Conservation (phyloP, 2,888 invertebrate genomes). For the Herminia tarsipennalis region DNA sequence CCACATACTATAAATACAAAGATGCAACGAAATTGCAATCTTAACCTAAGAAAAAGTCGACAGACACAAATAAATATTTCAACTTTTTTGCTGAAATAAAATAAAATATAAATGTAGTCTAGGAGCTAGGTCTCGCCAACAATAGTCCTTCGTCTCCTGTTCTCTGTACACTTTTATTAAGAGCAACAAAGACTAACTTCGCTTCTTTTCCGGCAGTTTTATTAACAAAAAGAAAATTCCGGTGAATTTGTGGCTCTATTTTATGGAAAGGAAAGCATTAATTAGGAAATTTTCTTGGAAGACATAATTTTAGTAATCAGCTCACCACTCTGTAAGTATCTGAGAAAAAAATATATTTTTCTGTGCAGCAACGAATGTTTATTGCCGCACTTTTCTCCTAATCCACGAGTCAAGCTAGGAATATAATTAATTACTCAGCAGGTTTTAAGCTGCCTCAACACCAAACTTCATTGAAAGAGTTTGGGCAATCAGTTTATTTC, state of each 20-base stretch:
- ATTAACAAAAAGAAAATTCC: constrained; percentile 27
- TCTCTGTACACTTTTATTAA: constrained; percentile 33
- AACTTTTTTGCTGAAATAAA: background rate
- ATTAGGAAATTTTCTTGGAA: constrained; percentile 19
- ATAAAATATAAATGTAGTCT: background rate
- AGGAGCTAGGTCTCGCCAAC: background rate
- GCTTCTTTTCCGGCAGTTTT: constrained; percentile 25
- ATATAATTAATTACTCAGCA: too few species aligned
- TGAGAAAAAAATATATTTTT: constrained; percentile 7
- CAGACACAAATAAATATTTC: background rate
- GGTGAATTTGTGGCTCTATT: constrained; percentile 12
- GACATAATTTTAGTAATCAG: constrained; percentile 15
- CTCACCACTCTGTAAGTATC: constrained; percentile 4
- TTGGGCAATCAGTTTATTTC: too few species aligned
- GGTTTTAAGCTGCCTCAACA: too few species aligned
- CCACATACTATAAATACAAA: background rate
- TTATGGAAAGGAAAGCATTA: constrained; percentile 19
- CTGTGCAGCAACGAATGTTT: too few species aligned
- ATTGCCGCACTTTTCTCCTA: too few species aligned
- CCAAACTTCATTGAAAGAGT: too few species aligned
- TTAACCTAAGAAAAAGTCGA: background rate
- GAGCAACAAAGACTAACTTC: constrained; percentile 31
- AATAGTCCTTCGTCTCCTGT: constrained; percentile 10
- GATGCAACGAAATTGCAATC: background rate
- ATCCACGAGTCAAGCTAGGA: too few species aligned